phyloP scores from a whole-genome alignment of 1,140 invertebrate genomes.

The Drosophila carrolli region DNA sequence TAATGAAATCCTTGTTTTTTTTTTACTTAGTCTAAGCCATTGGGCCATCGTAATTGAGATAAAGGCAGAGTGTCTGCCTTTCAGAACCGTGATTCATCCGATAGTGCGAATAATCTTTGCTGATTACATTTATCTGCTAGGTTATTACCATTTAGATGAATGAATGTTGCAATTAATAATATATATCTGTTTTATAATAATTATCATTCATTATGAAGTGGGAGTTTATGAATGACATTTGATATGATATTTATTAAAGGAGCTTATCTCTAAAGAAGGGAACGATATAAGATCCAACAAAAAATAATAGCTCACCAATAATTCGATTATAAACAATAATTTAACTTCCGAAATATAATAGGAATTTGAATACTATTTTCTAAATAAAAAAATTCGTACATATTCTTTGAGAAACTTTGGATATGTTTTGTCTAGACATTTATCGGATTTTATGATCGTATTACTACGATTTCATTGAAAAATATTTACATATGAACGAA shows the following conservation, averaged over 20 bases:
- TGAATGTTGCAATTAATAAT: conserved; percentile 4
- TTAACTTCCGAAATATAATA: too few species aligned
- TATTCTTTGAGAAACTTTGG: too few species aligned
- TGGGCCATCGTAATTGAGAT: conserved; percentile 12
- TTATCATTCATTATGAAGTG: conserved; percentile 2
- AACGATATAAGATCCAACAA: too few species aligned
- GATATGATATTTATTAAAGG: neutral
- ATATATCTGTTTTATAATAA: conserved; percentile 8
- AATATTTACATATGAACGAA: too few species aligned
- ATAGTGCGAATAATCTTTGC: neutral
- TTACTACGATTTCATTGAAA: neutral
- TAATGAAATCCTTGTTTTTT: conserved; percentile 14
- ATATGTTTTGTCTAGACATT: too few species aligned
- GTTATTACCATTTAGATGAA: conserved; percentile 5
- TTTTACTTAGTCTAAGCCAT: conserved; percentile 15
- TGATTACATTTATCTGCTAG: conserved; percentile 10
- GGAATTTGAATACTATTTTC: too few species aligned
- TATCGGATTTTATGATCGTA: too few species aligned
- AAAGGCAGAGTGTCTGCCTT: conserved; percentile 3
- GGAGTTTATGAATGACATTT: conserved; percentile 9
- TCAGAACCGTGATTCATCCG: conserved; percentile 19
- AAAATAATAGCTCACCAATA: too few species aligned
- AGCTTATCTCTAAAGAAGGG: neutral
- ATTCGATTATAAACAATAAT: too few species aligned
- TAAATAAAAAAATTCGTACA: too few species aligned